Conservation (phyloP, 1,140 invertebrate species). For the Aphelinus certus region DNA sequence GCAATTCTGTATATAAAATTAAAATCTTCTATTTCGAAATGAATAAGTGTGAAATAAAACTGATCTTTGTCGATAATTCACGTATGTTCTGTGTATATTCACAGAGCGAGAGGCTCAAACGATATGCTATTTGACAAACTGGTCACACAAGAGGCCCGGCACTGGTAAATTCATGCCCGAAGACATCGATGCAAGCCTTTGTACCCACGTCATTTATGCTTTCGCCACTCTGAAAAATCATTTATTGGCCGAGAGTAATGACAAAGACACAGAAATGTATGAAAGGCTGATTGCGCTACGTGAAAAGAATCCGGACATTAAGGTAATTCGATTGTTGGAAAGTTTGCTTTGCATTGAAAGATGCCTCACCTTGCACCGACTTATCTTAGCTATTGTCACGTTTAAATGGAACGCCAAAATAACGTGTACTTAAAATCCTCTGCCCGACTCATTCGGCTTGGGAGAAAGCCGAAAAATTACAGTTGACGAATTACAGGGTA, state of each 20-base stretch:
- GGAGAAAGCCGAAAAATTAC: constrained; percentile 28
- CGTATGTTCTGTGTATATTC: too few relatives aligned
- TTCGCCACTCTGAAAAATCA: constrained; percentile 90
- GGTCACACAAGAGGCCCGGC: constrained; percentile 89
- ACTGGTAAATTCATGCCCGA: constrained; percentile 87
- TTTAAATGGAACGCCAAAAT: too few relatives aligned
- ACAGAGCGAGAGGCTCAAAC: constrained; percentile 82
- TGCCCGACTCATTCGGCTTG: not conserved
- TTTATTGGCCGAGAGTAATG: constrained; percentile 78
- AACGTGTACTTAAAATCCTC: too few relatives aligned
- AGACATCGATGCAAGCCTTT: constrained; percentile 86
- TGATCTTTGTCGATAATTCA: too few relatives aligned
- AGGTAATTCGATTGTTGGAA: constrained; percentile 66
- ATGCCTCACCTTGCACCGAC: too few relatives aligned
- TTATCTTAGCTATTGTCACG: too few relatives aligned
- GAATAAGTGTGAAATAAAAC: too few relatives aligned
- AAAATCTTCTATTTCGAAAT: too few relatives aligned
- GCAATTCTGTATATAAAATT: too few relatives aligned
- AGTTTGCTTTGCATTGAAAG: not conserved
- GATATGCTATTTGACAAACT: constrained; percentile 94
- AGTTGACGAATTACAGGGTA: constrained; percentile 13
- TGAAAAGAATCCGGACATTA: constrained; percentile 89
- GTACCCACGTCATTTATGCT: constrained; percentile 93
- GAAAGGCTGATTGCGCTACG: constrained; percentile 83
- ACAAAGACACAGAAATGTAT: constrained; percentile 86